Evolutionary conservation across 2,797 vertebrate genomes (phyloP), one percentile per base, ranked within the genome.

Genomic region (Malurus leucopterus): DNA sequence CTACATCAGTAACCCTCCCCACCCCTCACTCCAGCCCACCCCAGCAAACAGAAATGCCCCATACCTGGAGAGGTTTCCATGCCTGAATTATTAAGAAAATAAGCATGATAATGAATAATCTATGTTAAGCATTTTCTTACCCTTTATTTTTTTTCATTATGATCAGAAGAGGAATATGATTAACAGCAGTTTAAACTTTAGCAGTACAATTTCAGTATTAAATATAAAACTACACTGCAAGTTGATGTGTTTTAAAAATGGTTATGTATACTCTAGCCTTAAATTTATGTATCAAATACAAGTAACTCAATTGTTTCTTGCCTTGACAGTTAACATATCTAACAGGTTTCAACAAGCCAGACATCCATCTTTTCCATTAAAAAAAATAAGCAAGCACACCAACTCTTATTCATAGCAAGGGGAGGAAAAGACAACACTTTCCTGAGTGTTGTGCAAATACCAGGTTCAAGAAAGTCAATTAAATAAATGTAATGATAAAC

Each of bases 171-270:
- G 91, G 93, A 95, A 93, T 93, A 95, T 94, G 95, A 95, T 95
- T 95, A 94, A 95, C 95, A 95, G 95, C 93, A 94, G 89, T 94
- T 95, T 93, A 93, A 95, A 95, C 80, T 94, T 95, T 47, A 95
- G 93, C 95, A 95, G 92, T 95, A 95, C 95, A 95, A 95, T 95
- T 95, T 95, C 95, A 95, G 93, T 95, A 95, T 95, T 95, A 95
- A 95, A 95, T 95, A 95, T 95, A 95, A 95, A 95, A 95, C 93
- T 95, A 95, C 95, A 95, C 95, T 95, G 95, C 92, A 94, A 95
- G 93, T 95, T 92, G 89, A 95, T 93, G 95, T 95, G 88, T 93
- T 94, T 95, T 94, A 95, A 95, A 95, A 95, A 95, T 95, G 95
- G 90, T 95, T 95, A 95, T 91, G 95, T 94, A 95, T 95, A 95